Conservation (phyloP, 1,140 invertebrate species). For the Aphis craccivora region DNA sequence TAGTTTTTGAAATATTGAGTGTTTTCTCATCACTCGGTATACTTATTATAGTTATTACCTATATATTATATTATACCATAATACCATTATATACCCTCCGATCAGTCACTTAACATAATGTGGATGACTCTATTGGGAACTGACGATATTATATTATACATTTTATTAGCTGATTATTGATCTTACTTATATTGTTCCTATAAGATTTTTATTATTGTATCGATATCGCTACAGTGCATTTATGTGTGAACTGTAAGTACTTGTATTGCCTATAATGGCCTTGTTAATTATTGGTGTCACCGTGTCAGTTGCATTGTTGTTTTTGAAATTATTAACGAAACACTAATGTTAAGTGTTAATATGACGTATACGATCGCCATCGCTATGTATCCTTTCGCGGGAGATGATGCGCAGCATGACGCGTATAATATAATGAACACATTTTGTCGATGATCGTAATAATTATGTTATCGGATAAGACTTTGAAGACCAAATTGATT, state of each 20-base stretch:
- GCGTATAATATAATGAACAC: too few species aligned
- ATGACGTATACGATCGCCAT: neutral
- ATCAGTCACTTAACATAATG: neutral
- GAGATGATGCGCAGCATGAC: neutral
- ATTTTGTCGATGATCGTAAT: too few species aligned
- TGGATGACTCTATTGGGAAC: neutral
- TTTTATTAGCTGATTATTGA: neutral
- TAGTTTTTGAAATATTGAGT: too few species aligned
- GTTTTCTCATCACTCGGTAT: too few species aligned
- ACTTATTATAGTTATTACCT: too few species aligned
- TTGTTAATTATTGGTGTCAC: conserved; percentile 1
- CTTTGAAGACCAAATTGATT: too few species aligned
- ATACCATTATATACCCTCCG: neutral
- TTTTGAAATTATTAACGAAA: neutral
- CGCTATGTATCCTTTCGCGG: neutral
- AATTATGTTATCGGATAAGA: too few species aligned
- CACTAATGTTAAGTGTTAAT: neutral
- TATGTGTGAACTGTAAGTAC: neutral
- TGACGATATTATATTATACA: neutral
- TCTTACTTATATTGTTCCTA: neutral
- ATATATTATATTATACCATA: too few species aligned
- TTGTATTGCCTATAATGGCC: neutral
- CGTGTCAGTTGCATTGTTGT: neutral
- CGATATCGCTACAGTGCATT: neutral
- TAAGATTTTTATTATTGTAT: neutral